Evolutionary conservation across 2,113 vertebrate species (phyloP).

Genomic region (Ailurus styani): DNA sequence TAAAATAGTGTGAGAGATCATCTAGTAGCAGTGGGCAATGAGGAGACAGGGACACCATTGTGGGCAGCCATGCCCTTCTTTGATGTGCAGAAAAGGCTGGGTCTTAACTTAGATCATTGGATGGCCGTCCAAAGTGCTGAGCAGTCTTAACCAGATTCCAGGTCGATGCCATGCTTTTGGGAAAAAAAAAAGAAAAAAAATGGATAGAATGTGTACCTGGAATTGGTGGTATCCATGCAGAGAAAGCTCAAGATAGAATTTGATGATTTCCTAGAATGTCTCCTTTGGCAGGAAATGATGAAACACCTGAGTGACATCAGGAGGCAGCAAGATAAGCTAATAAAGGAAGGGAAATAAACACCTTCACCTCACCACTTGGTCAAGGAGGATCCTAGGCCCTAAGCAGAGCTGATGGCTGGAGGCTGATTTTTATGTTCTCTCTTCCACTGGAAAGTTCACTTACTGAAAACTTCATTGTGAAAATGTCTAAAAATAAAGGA

Average conservation of each 20-base stretch:
- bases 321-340: slow-evolving; percentile 86
- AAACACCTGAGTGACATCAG: slow-evolving; percentile 78
- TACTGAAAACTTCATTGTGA: not conserved
- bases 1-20: not conserved
- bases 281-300: slow-evolving; percentile 83
- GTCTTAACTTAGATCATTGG: slow-evolving; percentile 86
- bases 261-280: slow-evolving; percentile 92
- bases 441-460: not conserved
- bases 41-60: not conserved
- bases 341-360: slow-evolving; percentile 91
- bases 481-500: slow-evolving; percentile 58
- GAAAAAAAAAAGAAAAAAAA: slow-evolving; percentile 80
- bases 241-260: slow-evolving; percentile 86
- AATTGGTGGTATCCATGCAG: slow-evolving; percentile 87
- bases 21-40: not conserved
- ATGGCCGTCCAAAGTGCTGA: slow-evolving; percentile 82
- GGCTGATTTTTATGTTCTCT: not conserved
- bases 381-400: slow-evolving; percentile 75
- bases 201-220: slow-evolving; percentile 91
- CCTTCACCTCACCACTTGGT: slow-evolving; percentile 82
- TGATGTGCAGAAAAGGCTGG: slow-evolving; percentile 86
- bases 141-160: slow-evolving; percentile 80
- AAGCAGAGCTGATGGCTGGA: slow-evolving; percentile 38
- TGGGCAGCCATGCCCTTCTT: slow-evolving; percentile 87
- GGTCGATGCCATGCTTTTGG: slow-evolving; percentile 90